Conservation (phyloP, 2,888 invertebrate genomes). For the Epinotia nisella region DNA sequence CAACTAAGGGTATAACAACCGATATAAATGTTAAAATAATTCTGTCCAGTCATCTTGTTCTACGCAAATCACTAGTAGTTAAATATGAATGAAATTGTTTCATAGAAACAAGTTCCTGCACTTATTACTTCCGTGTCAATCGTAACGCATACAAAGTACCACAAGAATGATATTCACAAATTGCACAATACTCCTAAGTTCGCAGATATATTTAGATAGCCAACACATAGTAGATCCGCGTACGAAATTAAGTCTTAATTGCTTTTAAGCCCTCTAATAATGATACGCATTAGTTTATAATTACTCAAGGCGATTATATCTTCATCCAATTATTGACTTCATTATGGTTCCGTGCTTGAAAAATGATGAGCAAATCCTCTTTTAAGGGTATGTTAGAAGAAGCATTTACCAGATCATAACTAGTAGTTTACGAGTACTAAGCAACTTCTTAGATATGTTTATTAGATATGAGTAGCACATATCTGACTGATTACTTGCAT, state of each 20-base stretch:
- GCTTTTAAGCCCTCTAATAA: slow-evolving; percentile 3
- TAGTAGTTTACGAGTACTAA: no score
- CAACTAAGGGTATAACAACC: no score
- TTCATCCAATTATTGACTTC: background rate
- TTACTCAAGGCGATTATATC: slow-evolving; percentile 22
- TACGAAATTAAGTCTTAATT: slow-evolving; percentile 9
- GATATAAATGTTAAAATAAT: no score
- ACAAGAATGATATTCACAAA: background rate
- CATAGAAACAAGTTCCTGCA: background rate
- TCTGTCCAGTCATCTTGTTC: no score
- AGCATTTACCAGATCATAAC: background rate
- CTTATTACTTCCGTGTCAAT: slow-evolving; percentile 8
- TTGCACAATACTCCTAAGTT: no score
- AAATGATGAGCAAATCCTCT: background rate
- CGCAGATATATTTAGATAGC: no score
- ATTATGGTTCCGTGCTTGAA: slow-evolving; percentile 17
- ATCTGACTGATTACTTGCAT: no score
- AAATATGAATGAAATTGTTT: background rate
- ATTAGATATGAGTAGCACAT: no score
- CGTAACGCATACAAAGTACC: background rate
- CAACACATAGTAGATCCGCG: background rate
- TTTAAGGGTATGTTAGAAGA: background rate
- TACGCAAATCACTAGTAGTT: no score
- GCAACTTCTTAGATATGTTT: no score
- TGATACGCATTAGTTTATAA: slow-evolving; percentile 16